Percentiles rank a stretch among this genome's conserved stretches.
Conservation (phyloP, 2,113 vertebrate species). For the Centrocercus urophasianus region DNA sequence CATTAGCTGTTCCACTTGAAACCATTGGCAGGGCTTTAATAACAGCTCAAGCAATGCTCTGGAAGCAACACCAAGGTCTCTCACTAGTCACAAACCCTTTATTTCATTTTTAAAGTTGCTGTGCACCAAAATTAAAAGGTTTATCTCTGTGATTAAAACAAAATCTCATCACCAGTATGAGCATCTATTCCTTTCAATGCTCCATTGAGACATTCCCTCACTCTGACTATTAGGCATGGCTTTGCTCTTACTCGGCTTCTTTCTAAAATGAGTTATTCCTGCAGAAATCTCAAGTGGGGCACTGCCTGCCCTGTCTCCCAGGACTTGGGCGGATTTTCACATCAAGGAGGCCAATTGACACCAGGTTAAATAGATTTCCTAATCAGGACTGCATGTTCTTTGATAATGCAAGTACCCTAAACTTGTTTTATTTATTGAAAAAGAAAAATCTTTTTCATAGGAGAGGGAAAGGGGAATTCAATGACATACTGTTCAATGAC, state of each 20-base stretch:
- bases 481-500: slow-evolving; percentile 27
- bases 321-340: slow-evolving; percentile 29
- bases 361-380: slow-evolving; percentile 66
- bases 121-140: slow-evolving; percentile 69
- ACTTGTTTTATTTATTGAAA: not conserved
- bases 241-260: not conserved
- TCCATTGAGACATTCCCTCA: slow-evolving; percentile 12
- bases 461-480: slow-evolving; percentile 48
- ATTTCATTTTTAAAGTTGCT: slow-evolving; percentile 62
- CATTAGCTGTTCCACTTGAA: slow-evolving; percentile 74
- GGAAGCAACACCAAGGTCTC: slow-evolving; percentile 65
- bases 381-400: slow-evolving; percentile 54
- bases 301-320: slow-evolving; percentile 14
- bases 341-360: slow-evolving; percentile 63
- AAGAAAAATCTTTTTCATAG: not conserved
- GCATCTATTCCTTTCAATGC: slow-evolving; percentile 27
- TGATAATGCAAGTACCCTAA: slow-evolving; percentile 20
- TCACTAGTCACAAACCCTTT: slow-evolving; percentile 45
- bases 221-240: not conserved
- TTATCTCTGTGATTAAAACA: slow-evolving; percentile 64
- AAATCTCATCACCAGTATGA: slow-evolving; percentile 25
- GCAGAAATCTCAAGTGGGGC: not conserved
- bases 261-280: not conserved
- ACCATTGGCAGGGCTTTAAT: slow-evolving; percentile 65
- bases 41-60: slow-evolving; percentile 60